These are phyloP conservation scores for Pyrrhosoma nymphula DNA, from an alignment of 2,888 invertebrate genomes.

Conservation along the genomic window DNA sequence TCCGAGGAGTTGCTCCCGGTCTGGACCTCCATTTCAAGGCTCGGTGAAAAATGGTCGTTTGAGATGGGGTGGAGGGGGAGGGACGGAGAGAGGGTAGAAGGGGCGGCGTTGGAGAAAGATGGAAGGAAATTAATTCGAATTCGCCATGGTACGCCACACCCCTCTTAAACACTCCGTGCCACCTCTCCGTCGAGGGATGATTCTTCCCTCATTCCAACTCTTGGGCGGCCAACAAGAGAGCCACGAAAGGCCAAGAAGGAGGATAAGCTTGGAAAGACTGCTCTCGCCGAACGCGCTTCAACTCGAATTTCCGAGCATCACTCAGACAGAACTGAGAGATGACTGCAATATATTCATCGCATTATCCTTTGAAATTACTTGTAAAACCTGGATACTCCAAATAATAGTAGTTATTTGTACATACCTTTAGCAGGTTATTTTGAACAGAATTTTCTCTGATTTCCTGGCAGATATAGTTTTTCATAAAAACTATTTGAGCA, in stretches of 20 bases:
- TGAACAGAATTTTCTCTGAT: too few relatives aligned
- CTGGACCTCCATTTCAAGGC: constrained; percentile 42
- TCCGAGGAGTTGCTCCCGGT: not conserved
- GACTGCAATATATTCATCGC: too few relatives aligned
- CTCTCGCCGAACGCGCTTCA: not conserved
- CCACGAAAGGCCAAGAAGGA: not conserved
- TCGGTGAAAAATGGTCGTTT: constrained; percentile 52
- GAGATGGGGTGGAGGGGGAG: too few relatives aligned
- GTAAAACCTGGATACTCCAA: too few relatives aligned
- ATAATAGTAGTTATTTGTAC: too few relatives aligned
- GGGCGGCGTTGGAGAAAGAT: not conserved
- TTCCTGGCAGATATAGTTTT: too few relatives aligned
- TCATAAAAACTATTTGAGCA: too few relatives aligned
- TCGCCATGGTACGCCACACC: constrained; percentile 43
- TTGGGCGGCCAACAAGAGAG: not conserved
- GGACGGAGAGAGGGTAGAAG: not conserved
- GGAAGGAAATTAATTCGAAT: constrained; percentile 58
- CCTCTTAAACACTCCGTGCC: constrained; percentile 37
- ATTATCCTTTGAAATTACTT: too few relatives aligned
- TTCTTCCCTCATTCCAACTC: not conserved
- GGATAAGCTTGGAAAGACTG: not conserved
- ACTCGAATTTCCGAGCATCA: not conserved
- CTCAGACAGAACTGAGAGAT: too few relatives aligned
- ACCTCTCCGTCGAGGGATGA: not conserved
- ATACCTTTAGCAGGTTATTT: too few relatives aligned